Evolutionary conservation across 1,140 invertebrate genomes (phyloP).

Genomic region (Drosophila serrata): DNA sequence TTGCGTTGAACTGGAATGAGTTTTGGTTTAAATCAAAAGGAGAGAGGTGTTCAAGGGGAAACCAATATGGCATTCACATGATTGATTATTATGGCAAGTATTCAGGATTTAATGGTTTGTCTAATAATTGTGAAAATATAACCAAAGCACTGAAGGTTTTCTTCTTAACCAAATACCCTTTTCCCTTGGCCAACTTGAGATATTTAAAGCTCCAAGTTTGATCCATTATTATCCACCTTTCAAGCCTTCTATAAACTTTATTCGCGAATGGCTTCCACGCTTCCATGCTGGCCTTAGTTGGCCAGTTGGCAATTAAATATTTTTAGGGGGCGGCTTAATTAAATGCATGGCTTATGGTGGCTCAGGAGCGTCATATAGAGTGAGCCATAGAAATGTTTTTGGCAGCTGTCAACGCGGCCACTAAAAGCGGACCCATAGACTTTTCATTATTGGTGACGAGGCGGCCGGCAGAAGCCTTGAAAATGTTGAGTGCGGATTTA

Average conservation of each 20-base stretch:
- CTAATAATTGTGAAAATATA: not conserved
- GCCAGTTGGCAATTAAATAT: conserved; percentile 40
- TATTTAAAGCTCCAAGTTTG: not conserved
- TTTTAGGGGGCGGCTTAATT: conserved; percentile 43
- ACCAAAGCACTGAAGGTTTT: not conserved
- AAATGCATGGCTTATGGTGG: conserved; percentile 53
- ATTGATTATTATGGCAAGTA: not conserved
- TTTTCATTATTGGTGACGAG: conserved; percentile 60
- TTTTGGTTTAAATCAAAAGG: not conserved
- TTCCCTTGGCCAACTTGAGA: not conserved
- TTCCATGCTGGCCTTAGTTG: conserved; percentile 1
- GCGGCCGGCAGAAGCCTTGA: conserved; percentile 53
- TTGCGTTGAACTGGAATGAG: not conserved
- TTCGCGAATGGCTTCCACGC: conserved; percentile 17
- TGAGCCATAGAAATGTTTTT: conserved; percentile 52
- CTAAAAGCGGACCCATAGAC: conserved; percentile 35
- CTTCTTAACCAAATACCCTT: not conserved
- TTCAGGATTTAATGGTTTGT: not conserved
- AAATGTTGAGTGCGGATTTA: conserved; percentile 41
- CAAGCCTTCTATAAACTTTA: not conserved
- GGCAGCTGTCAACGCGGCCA: conserved; percentile 60
- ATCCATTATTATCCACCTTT: not conserved
- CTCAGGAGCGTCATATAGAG: conserved; percentile 15
- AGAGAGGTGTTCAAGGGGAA: not conserved
- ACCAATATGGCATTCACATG: not conserved